Evolutionary conservation across 2,113 vertebrate genomes (phyloP), one percentile per base, ranked within the genome.

Genomic region (Anser cygnoides): DNA sequence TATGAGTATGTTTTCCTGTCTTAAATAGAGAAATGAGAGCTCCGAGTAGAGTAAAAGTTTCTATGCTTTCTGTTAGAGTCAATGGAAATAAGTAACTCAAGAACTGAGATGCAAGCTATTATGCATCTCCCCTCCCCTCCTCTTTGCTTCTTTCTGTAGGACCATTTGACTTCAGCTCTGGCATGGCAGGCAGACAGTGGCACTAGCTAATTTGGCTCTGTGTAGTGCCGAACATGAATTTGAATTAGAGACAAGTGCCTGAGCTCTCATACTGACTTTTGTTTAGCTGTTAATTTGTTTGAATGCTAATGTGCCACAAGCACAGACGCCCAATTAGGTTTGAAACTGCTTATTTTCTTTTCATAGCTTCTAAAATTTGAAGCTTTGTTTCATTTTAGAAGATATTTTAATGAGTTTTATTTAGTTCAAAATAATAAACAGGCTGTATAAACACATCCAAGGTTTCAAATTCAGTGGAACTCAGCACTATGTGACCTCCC

Each of bases 271-370:
- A 91, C 97, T 96, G 97, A 95, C 97, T 97, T 97, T 96, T 97
- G 88, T 96, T 98, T 97, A 97, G 97, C 89, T 97, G 93, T 95
- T 98, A 97, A 97, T 97, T 97, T 97, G 91, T 92, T 96, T 29
- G 55, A 96, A 89, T 96, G 83, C 96, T 97, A 96, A 97, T 97
- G 91, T 97, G 91, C 95, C 95, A 93, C 96, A 96, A 93, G 90
- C 88, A 84, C 89, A 29, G 87, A 90, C 96, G 90, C 93, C 90
- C 79, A 93, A 90, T 96, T 92, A 96, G 84, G 74, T 74, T 85
- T 77, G 50, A 67, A 96, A 95, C 87, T 22, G 43, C 73, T 92
- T 87, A 4, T 91, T 96, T 93, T 92, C 62, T 96, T 96, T 92
- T 63, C 18, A 15, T 54, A 82, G 66, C 29, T 37, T 92, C 95